These are phyloP conservation scores for Polypterus bichir DNA, from an alignment of 2,113 vertebrate species.

Conservation along the genomic window DNA sequence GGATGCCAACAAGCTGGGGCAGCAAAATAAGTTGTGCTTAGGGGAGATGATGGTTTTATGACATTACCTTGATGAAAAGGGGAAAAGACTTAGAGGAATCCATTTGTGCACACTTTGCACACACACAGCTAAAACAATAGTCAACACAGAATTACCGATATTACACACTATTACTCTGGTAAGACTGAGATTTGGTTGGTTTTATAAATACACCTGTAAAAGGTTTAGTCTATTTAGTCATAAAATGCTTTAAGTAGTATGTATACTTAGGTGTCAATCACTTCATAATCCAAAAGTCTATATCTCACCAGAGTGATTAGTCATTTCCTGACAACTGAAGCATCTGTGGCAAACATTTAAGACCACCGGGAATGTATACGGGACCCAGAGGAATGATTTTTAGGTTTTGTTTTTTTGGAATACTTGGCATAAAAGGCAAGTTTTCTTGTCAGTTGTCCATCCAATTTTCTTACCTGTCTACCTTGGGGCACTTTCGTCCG, in stretches of 20 bases:
- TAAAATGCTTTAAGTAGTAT: slow-evolving; percentile 1
- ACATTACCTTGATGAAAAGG: background rate
- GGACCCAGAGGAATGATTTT: background rate
- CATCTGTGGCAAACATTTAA: background rate
- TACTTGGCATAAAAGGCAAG: background rate
- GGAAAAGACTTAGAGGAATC: no score
- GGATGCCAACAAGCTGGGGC: background rate
- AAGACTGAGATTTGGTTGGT: background rate
- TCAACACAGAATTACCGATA: slow-evolving; percentile 1
- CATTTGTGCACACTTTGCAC: no score
- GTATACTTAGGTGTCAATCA: slow-evolving; percentile 7
- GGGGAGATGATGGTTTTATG: background rate
- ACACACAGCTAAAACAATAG: slow-evolving; percentile 11
- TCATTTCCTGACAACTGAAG: slow-evolving; percentile 4
- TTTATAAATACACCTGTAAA: slow-evolving; percentile 20
- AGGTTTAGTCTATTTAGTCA: slow-evolving; percentile 5
- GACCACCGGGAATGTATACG: slow-evolving; percentile 15
- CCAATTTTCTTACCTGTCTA: background rate
- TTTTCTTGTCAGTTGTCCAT: background rate
- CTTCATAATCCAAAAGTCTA: slow-evolving; percentile 12
- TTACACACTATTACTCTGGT: slow-evolving; percentile 2
- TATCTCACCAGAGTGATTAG: slow-evolving; percentile 8
- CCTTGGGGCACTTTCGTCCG: background rate
- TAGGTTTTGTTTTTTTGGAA: background rate
- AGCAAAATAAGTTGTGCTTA: background rate